Conservation (phyloP, 1,140 invertebrate species). For the Coenobita brevimanus region DNA sequence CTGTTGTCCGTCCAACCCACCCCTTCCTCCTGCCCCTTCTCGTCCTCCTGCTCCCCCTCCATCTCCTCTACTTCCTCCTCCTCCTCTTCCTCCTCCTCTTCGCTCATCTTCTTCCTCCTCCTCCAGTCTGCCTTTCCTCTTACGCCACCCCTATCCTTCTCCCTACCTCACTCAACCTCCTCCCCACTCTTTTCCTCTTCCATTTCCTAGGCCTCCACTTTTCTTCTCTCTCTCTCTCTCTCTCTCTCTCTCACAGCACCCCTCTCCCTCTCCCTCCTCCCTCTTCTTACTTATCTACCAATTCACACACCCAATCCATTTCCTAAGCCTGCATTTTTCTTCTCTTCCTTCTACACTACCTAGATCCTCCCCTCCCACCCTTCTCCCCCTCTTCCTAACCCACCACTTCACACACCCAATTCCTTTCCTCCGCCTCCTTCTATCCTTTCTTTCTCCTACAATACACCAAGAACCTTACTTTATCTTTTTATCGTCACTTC, state of each 20-base stretch:
- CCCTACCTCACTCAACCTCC: neutral
- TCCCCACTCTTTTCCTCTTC: neutral
- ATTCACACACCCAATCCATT: too few relatives aligned
- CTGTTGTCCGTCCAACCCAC: slow-evolving; percentile 50
- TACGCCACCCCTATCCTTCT: neutral
- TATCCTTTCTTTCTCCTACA: too few relatives aligned
- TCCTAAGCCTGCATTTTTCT: too few relatives aligned
- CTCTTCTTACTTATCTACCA: too few relatives aligned
- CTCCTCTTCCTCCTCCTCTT: neutral
- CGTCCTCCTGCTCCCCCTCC: neutral
- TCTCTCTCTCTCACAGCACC: neutral
- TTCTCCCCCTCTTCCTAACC: too few relatives aligned
- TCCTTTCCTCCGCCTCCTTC: too few relatives aligned
- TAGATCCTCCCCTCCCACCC: too few relatives aligned
- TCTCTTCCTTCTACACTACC: too few relatives aligned
- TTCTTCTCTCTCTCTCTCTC: neutral
- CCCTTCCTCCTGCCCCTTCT: slow-evolving; percentile 14
- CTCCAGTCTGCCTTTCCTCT: neutral
- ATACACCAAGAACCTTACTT: too few relatives aligned
- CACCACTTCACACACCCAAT: too few relatives aligned
- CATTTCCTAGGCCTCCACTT: neutral
- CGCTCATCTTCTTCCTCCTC: neutral
- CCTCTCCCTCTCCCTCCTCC: neutral
- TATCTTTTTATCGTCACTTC: too few relatives aligned
- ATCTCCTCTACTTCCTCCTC: neutral